Evolutionary conservation across 2,113 vertebrate species (phyloP), one percentile per base, ranked within the genome.

Genomic region (Morone saxatilis): DNA sequence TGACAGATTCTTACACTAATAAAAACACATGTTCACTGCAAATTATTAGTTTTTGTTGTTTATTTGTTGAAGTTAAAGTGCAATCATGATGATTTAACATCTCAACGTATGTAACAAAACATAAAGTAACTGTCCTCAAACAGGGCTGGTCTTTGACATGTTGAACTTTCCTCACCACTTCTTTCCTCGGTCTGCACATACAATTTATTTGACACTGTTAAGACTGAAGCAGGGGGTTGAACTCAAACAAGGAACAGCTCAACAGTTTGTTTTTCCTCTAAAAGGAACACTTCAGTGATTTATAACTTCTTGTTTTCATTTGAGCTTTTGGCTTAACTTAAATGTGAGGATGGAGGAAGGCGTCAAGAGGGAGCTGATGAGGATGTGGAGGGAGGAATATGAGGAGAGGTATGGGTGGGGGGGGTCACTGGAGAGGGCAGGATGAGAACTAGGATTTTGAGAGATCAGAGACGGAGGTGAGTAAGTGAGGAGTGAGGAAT

Each of bases 251-350:
- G 47, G 16, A 57, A 20, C 31, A 54, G 22, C 60, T 80, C 20
- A 48, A 22, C 20, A 13, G 59, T 71, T 75, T 84, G 85, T 87
- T 91, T 70, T 66, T 72, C 54, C 41, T 54, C 59, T 40, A 8
- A 70, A 75, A 84, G 48, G 71, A 56, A 80, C 73, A 36, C 63
- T 83, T 84, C n/a, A 16, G 38, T 87, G 74, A 91, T 92, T 91
- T 86, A 84, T 85, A 71, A 76, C 87, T 89, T 92, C 83, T 90
- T 86, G 86, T 91, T 93, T 94, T 78, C 71, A 68, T 88, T 78
- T 3, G 54, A 41, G 63, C 25, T 78, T 50, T 70, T 47, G 83
- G 72, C 72, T 47, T 47, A 4, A 67, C 47, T 38, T 38, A 20
- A 38, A 47, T 19, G 77, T 47, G 79, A 80, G 74, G 85, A 80